phyloP scores from a whole-genome alignment of 2,113 vertebrate species.

The Pollimyrus isidori region DNA sequence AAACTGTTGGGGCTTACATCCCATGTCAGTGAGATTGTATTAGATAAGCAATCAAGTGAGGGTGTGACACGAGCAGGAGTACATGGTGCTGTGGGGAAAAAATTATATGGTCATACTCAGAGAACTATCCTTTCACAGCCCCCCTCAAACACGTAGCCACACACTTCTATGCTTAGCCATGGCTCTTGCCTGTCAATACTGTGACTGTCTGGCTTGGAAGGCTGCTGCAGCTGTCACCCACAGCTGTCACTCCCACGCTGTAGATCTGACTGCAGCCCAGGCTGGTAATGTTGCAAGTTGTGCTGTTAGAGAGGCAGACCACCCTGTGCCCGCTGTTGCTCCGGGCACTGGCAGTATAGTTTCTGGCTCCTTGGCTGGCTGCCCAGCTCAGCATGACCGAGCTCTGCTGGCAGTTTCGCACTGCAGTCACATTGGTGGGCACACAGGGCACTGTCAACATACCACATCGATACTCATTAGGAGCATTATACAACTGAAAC shows the following conservation, averaged over 20 bases:
- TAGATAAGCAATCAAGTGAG: constrained; percentile 34
- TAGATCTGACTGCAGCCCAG: constrained; percentile 53
- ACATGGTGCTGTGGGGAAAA: constrained; percentile 45
- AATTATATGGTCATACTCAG: neutral
- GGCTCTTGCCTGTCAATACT: neutral
- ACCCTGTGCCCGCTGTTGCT: constrained; percentile 33
- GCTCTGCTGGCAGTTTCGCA: constrained; percentile 28
- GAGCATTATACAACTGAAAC: too few relatives aligned
- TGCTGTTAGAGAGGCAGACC: constrained; percentile 39
- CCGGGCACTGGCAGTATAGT: constrained; percentile 43
- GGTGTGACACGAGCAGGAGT: constrained; percentile 39
- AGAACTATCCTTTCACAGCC: neutral
- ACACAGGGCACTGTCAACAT: constrained; percentile 43
- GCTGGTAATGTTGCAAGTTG: constrained; percentile 41
- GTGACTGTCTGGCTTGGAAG: constrained; percentile 26
- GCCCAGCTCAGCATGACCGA: constrained; percentile 45
- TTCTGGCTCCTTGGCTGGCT: constrained; percentile 35
- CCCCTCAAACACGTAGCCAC: neutral
- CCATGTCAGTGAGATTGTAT: constrained; percentile 42
- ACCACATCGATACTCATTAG: too few relatives aligned
- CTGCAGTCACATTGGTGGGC: constrained; percentile 38
- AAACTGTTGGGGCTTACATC: constrained; percentile 31
- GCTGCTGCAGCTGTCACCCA: constrained; percentile 38
- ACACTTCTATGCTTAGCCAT: neutral
- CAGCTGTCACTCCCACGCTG: constrained; percentile 42